These are phyloP conservation scores for Drosophila burlai DNA, from an alignment of 1,140 invertebrate genomes.

Conservation along the genomic window DNA sequence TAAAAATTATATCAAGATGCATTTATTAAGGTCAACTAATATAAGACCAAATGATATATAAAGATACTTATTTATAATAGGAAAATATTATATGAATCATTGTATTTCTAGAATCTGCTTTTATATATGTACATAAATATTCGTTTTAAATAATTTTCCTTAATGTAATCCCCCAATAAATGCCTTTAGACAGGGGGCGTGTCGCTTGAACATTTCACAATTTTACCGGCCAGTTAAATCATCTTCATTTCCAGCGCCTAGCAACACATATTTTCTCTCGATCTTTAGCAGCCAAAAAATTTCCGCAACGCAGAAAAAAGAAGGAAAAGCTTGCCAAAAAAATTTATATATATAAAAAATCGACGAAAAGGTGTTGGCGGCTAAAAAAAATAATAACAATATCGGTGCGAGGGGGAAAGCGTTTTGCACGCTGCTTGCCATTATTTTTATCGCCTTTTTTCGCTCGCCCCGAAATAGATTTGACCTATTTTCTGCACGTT, in stretches of 20 bases:
- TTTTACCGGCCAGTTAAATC: conserved; percentile 19
- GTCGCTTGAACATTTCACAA: conserved; percentile 14
- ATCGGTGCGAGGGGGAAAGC: conserved; percentile 36
- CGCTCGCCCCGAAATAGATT: conserved; percentile 63
- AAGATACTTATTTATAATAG: too few relatives aligned
- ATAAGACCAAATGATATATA: too few relatives aligned
- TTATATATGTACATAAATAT: too few relatives aligned
- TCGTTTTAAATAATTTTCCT: too few relatives aligned
- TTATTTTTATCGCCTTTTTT: conserved; percentile 64
- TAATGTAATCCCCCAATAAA: background rate
- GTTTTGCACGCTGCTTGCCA: conserved; percentile 57
- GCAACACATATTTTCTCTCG: conserved; percentile 34
- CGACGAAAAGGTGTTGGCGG: conserved; percentile 31
- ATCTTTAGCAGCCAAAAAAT: conserved; percentile 58
- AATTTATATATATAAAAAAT: background rate
- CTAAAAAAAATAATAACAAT: conserved; percentile 18
- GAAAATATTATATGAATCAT: background rate
- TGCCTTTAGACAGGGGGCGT: background rate
- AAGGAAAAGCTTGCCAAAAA: conserved; percentile 10
- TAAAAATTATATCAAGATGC: too few relatives aligned
- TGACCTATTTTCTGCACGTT: conserved; percentile 76
- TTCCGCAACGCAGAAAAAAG: conserved; percentile 41
- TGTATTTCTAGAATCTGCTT: background rate
- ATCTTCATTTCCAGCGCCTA: conserved; percentile 27
- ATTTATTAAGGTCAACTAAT: too few relatives aligned